These are phyloP conservation scores for Apostichopus parvimensis DNA, from an alignment of 35 echinoderm and acorn worm genomes.

Conservation along the genomic window DNA sequence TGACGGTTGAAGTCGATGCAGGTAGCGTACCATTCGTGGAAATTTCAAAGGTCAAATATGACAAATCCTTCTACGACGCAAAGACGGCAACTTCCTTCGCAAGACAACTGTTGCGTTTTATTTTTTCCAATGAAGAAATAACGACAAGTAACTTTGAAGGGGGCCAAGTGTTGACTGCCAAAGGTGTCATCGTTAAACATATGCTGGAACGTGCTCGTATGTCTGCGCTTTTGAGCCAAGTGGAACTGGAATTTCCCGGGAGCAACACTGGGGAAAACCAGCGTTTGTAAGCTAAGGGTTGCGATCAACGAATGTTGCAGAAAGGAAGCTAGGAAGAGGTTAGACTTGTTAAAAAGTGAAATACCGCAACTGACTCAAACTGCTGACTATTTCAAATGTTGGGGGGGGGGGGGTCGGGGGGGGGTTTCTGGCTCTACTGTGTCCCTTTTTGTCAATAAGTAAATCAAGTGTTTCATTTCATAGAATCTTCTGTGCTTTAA, in stretches of 20 bases:
- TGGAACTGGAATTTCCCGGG: conserved; percentile 40
- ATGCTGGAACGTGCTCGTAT: conserved; percentile 7
- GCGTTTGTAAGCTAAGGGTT: not conserved
- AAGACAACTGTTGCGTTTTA: not conserved
- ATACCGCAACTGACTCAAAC: too few species aligned
- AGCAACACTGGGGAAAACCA: conserved; percentile 21
- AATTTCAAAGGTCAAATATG: not conserved
- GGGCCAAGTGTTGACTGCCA: not conserved
- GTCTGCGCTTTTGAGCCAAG: not conserved
- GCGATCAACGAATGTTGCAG: conserved; percentile 33
- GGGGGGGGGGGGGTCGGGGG: too few species aligned
- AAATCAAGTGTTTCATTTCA: too few species aligned
- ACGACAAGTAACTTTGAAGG: conserved; percentile 34
- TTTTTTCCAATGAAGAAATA: not conserved
- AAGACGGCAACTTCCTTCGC: conserved; percentile 32
- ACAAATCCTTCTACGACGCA: not conserved
- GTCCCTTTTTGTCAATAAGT: too few species aligned
- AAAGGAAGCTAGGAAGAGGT: too few species aligned
- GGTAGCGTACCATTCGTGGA: conserved; percentile 24
- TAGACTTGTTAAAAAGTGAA: too few species aligned
- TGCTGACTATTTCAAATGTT: too few species aligned
- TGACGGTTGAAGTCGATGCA: not conserved
- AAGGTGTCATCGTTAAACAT: not conserved
- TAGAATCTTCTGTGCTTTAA: too few species aligned
- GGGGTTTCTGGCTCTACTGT: too few species aligned